Evolutionary conservation across 2,113 vertebrate genomes (phyloP).

Genomic region (Microtus richardsoni): DNA sequence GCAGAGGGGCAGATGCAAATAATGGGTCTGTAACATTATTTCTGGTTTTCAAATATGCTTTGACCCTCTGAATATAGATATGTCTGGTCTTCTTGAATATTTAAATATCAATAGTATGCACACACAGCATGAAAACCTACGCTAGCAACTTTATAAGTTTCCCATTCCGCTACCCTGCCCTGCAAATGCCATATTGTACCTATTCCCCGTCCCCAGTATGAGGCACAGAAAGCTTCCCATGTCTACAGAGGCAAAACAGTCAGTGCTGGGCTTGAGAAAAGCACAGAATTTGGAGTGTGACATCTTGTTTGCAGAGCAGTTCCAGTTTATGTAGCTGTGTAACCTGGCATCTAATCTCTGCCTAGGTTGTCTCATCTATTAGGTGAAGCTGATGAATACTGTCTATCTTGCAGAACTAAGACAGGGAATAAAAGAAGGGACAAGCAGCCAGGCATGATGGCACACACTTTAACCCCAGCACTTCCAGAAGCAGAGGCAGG

Average conservation of each 20-base stretch:
- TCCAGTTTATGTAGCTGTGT: background rate
- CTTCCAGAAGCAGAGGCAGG: background rate
- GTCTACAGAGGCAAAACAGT: background rate
- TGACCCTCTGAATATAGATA: background rate
- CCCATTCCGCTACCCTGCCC: background rate
- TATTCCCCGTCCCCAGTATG: accelerated
- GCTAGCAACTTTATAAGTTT: background rate
- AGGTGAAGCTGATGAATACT: background rate
- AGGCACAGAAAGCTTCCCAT: background rate
- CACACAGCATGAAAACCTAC: background rate
- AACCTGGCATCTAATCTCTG: background rate
- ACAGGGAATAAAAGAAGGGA: background rate
- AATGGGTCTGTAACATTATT: background rate
- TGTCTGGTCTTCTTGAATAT: background rate
- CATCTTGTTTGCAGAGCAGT: background rate
- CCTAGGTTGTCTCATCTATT: background rate
- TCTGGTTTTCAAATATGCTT: background rate
- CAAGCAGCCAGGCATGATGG: background rate
- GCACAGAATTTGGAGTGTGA: background rate
- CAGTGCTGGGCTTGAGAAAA: accelerated
- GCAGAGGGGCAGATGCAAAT: accelerated
- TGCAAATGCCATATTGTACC: background rate
- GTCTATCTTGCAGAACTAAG: background rate
- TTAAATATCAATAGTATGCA: background rate
- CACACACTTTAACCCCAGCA: background rate